These are phyloP conservation scores for Tridacna crocea DNA, from an alignment of 2,888 invertebrate species.

Conservation along the genomic window DNA sequence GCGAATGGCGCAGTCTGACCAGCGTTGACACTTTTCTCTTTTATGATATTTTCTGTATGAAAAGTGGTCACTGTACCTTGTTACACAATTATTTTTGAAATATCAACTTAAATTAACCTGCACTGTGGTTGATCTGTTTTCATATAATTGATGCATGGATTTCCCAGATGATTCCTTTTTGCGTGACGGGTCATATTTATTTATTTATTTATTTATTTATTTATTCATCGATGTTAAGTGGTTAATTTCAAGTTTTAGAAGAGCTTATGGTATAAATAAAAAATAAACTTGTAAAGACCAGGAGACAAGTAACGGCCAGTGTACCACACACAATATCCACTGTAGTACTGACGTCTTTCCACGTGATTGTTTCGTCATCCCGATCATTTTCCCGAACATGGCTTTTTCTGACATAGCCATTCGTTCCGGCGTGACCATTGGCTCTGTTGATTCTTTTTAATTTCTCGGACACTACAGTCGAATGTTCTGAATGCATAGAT, in stretches of 20 bases:
- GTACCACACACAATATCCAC: neutral
- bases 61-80: too few species aligned
- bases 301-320: neutral
- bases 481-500: neutral
- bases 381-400: neutral
- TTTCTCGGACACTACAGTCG: neutral
- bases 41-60: too few species aligned
- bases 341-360: conserved; percentile 14
- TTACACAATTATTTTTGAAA: too few species aligned
- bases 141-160: too few species aligned
- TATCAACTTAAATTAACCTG: too few species aligned
- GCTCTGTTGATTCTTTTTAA: neutral
- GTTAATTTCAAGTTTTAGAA: neutral
- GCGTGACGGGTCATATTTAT: too few species aligned
- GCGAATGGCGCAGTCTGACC: too few species aligned
- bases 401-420: neutral
- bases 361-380: neutral
- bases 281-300: neutral
- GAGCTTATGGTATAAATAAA: conserved; percentile 18
- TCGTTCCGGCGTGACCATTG: neutral
- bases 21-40: too few species aligned
- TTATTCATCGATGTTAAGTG: neutral
- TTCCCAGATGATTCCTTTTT: too few species aligned
- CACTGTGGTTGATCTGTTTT: too few species aligned
- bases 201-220: too few species aligned